Evolutionary conservation across 2,113 vertebrate species (phyloP).

Genomic region (Xiphophorus maculatus): DNA sequence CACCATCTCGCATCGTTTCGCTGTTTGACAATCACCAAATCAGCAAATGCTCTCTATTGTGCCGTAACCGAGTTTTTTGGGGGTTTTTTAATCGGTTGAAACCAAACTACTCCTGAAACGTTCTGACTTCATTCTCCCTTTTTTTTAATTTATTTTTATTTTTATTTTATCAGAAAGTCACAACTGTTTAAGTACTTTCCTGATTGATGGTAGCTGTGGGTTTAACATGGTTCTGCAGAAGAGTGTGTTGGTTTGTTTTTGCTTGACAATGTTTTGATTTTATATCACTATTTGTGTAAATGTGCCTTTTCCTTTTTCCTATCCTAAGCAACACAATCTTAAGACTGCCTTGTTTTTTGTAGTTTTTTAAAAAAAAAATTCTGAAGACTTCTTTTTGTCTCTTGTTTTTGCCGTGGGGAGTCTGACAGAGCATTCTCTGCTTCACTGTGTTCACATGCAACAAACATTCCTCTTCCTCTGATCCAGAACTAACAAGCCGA

Average conservation of each 20-base stretch:
- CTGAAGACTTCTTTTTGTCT: constrained; percentile 15
- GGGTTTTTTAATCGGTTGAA: background rate
- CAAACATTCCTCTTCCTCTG: background rate
- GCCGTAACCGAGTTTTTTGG: constrained; percentile 23
- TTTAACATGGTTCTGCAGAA: constrained; percentile 15
- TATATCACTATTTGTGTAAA: constrained; percentile 31
- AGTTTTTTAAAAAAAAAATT: too few relatives aligned
- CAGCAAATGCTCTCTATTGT: constrained; percentile 16
- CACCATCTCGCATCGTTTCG: constrained; percentile 32
- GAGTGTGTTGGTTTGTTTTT: constrained; percentile 28
- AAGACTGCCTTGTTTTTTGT: constrained; percentile 11
- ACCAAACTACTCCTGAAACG: constrained; percentile 46
- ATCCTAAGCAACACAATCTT: constrained; percentile 54
- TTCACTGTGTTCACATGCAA: constrained; percentile 37
- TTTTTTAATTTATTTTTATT: too few relatives aligned
- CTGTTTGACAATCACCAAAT: constrained; percentile 74
- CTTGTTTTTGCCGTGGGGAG: constrained; percentile 12
- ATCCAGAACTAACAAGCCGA: background rate
- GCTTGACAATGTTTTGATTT: constrained; percentile 48
- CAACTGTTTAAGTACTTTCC: constrained; percentile 11
- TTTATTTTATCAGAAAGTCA: constrained; percentile 2
- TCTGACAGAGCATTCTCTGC: background rate
- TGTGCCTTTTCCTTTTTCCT: constrained; percentile 40
- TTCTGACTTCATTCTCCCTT: constrained; percentile 33
- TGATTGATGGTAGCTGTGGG: constrained; percentile 25